A percentile compares a stretch with the other conserved stretches of the same genome.
Conservation (phyloP, 1,140 invertebrate species). For the Penaeus indicus region DNA sequence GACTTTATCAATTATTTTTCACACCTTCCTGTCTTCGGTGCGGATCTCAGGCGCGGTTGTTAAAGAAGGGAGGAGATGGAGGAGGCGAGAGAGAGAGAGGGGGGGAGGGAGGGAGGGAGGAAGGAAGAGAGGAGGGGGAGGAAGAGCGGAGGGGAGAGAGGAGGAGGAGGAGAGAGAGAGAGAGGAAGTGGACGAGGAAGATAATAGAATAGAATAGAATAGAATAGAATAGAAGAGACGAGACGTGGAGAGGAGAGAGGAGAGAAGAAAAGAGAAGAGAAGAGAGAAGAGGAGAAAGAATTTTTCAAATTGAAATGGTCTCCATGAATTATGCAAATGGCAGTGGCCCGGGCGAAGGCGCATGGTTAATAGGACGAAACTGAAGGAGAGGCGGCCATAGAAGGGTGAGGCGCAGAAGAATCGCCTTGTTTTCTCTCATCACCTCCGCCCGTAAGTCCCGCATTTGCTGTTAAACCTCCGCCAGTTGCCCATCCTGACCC, state of each 20-base stretch:
- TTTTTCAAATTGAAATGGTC: conserved; percentile 52
- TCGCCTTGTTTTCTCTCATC: conserved; percentile 50
- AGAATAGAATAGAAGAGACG: too few relatives aligned
- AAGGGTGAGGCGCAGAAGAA: not conserved
- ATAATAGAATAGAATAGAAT: too few relatives aligned
- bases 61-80: too few relatives aligned
- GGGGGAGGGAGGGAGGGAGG: too few relatives aligned
- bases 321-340: conserved; percentile 49
- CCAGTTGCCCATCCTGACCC: not conserved
- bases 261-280: too few relatives aligned
- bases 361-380: conserved; percentile 27
- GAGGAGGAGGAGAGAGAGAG: too few relatives aligned
- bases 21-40: conserved; percentile 8
- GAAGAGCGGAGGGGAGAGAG: too few relatives aligned
- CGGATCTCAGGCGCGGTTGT: not conserved
- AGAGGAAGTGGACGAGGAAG: too few relatives aligned
- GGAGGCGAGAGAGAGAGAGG: too few relatives aligned
- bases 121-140: too few relatives aligned
- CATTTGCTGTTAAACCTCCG: conserved; percentile 41
- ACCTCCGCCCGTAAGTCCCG: conserved; percentile 41
- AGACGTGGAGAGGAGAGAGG: too few relatives aligned
- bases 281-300: not conserved
- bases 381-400: conserved; percentile 37
- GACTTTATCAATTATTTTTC: conserved; percentile 18
- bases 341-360: conserved; percentile 18